A percentile compares a stretch with the other conserved stretches of the same genome.
Evolutionary conservation across 2,888 invertebrate genomes (phyloP).

Genomic region (Pachliopta kotzebuea): DNA sequence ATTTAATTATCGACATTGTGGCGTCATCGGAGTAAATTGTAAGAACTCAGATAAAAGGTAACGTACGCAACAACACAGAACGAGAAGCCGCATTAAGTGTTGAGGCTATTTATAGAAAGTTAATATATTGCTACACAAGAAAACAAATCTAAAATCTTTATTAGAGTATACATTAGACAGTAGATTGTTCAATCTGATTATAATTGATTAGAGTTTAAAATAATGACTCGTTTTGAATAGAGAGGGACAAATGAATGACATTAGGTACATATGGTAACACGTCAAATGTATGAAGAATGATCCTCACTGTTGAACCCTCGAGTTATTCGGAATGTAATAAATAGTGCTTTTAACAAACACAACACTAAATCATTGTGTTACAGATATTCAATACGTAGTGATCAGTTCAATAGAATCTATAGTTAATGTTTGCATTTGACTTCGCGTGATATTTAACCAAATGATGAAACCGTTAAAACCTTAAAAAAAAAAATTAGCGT

Average conservation of each 20-base stretch:
- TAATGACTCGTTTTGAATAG: constrained; percentile 57
- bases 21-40: constrained; percentile 61
- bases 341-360: constrained; percentile 46
- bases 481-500: constrained; percentile 69
- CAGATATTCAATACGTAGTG: constrained; percentile 36
- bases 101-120: constrained; percentile 61
- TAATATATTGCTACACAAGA: constrained; percentile 44
- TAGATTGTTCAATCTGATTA: constrained; percentile 35
- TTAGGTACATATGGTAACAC: constrained; percentile 56
- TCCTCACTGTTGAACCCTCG: constrained; percentile 55
- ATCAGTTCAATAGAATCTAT: constrained; percentile 7
- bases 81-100: constrained; percentile 48
- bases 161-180: constrained; percentile 30
- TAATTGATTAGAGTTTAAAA: constrained; percentile 64
- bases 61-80: neutral
- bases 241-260: constrained; percentile 63
- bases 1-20: constrained; percentile 75
- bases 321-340: constrained; percentile 51
- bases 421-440: constrained; percentile 25
- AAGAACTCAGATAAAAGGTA: constrained; percentile 46
- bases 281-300: constrained; percentile 69
- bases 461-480: constrained; percentile 74
- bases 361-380: constrained; percentile 46
- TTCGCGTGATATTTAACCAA: constrained; percentile 32
- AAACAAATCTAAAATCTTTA: constrained; percentile 31